These are phyloP conservation scores for Drosophila histrio DNA, from an alignment of 2,888 invertebrate species.

Conservation along the genomic window DNA sequence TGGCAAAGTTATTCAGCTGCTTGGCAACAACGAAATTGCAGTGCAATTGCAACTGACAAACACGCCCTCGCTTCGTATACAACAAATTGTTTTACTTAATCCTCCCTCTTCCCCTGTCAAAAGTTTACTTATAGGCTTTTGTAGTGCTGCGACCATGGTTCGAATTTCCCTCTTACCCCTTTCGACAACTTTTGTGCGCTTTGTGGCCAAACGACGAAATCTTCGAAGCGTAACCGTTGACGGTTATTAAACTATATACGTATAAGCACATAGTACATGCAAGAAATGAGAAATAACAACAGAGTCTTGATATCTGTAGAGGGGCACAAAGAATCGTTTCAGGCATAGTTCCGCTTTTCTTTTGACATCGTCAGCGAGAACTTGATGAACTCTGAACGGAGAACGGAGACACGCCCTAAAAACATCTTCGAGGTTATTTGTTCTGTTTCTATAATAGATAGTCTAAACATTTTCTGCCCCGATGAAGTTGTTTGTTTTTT, in stretches of 20 bases:
- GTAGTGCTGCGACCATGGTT: slow-evolving; percentile 14
- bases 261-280: slow-evolving; percentile 7
- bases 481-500: slow-evolving; percentile 58
- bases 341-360: slow-evolving; percentile 76
- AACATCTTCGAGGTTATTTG: slow-evolving; percentile 55
- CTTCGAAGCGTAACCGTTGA: slow-evolving; percentile 74
- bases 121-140: slow-evolving; percentile 31
- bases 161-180: not conserved
- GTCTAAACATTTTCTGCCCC: slow-evolving; percentile 59
- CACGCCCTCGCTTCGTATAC: slow-evolving; percentile 29
- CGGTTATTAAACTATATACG: slow-evolving; percentile 75
- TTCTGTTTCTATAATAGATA: slow-evolving; percentile 43
- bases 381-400: slow-evolving; percentile 55
- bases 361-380: slow-evolving; percentile 42
- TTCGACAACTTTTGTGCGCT: slow-evolving; percentile 23
- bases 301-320: slow-evolving; percentile 43
- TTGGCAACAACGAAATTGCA: slow-evolving; percentile 40
- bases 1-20: slow-evolving; percentile 31
- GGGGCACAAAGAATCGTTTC: slow-evolving; percentile 41
- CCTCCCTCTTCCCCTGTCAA: slow-evolving; percentile 6
- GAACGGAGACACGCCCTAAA: slow-evolving; percentile 49
- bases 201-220: slow-evolving; percentile 56
- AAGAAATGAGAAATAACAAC: slow-evolving; percentile 32
- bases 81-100: slow-evolving; percentile 33
- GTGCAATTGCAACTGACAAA: slow-evolving; percentile 47